Base-by-base conservation (phyloP, 2,797 vertebrate species). In the Anniella stebbinsi region DNA sequence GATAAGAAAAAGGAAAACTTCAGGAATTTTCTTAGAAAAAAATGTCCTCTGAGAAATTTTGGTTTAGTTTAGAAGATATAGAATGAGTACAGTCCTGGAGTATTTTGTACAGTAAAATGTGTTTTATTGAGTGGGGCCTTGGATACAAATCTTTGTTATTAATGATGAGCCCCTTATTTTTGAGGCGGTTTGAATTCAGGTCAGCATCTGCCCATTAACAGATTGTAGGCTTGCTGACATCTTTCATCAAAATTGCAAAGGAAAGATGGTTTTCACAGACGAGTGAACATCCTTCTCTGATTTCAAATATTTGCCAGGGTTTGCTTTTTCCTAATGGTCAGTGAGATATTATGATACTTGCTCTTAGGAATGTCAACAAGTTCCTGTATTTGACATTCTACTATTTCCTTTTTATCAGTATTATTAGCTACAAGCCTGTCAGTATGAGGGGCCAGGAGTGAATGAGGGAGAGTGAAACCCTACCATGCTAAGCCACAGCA, bases 181-280 rank as follows among this genome's bases (percentile, higher is more conserved):
- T 51, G 90, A 80, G 60, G 69, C 87, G 60, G 87, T 89, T 86
- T 87, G 57, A 63, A 87, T 91, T 93, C 92, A 88, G 76, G 89
- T 76, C 77, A 88, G 5, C 77, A 18, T 92, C 92, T 91, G 76
- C 48, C 80, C 25, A 67, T 93, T 94, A 93, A 77, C 72, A 90
- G 87, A 92, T 94, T 77, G 93, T 92, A 88, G 76, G 86, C 75
- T 83, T 93, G 91, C 91, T 93, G 78, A 89, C 72, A 86, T 89
- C 82, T 90, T 91, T 93, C 86, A 88, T 48, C 92, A 69, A 89
- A 87, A 51, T 83, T 94, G 69, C 45, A 60, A 25, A 87, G 82
- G 80, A 91, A 94, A 84, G 85, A 87, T 60, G 75, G 69, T 93
- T 83, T 90, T 87, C 87, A 86, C 93, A 86, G 92, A 73, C 54